phyloP scores from a whole-genome alignment of 2,797 vertebrate genomes.

The Bradypodion pumilum region DNA sequence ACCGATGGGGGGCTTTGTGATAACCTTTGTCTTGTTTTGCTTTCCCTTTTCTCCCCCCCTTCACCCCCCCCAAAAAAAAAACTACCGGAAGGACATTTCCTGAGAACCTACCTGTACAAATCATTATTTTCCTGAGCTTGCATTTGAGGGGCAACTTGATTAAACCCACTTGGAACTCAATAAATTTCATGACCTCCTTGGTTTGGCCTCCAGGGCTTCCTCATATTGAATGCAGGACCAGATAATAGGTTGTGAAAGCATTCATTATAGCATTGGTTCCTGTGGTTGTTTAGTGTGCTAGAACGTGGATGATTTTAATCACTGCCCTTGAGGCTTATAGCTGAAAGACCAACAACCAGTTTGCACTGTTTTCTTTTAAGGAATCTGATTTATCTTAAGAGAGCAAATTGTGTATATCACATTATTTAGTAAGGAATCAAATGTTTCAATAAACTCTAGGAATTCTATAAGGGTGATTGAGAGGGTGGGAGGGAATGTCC shows the following conservation, averaged over 20 bases:
- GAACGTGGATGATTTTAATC: conserved; percentile 53
- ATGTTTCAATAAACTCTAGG: conserved; percentile 23
- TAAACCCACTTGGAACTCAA: conserved; percentile 49
- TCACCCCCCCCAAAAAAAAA: neutral
- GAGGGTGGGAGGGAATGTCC: neutral
- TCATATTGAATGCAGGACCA: conserved; percentile 53
- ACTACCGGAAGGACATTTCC: conserved; percentile 48
- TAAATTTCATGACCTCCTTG: conserved; percentile 58
- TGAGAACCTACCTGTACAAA: conserved; percentile 39
- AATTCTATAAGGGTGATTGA: neutral
- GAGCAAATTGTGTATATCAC: conserved; percentile 53
- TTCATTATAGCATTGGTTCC: conserved; percentile 59
- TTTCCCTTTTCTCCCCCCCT: too few species aligned
- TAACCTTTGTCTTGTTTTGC: conserved; percentile 4
- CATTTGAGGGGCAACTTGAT: conserved; percentile 50
- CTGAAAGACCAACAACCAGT: conserved; percentile 62
- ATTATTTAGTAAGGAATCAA: conserved; percentile 23
- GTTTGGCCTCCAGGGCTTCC: conserved; percentile 44
- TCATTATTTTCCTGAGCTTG: conserved; percentile 52
- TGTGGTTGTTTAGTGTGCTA: conserved; percentile 55
- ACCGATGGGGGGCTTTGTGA: neutral
- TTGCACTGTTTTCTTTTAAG: conserved; percentile 44
- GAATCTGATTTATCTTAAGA: conserved; percentile 47
- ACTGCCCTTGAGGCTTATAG: conserved; percentile 58
- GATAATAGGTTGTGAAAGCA: conserved; percentile 67